Conservation (phyloP, 2,113 vertebrate species). For the Phrynosoma platyrhinos region DNA sequence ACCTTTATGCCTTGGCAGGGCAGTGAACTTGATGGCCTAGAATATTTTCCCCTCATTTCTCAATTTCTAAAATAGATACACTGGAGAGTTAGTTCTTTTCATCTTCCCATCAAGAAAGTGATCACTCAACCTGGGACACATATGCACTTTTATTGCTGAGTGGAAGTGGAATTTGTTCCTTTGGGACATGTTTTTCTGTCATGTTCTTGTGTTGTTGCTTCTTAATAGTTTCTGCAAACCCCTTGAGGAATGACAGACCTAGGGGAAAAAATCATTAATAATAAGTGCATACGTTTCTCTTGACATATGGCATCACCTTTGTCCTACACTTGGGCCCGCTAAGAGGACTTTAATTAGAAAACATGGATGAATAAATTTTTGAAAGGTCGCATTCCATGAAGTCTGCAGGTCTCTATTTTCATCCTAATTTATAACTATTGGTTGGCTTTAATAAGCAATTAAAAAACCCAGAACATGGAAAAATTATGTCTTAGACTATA, state of each 20-base stretch:
- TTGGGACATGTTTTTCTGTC: not conserved
- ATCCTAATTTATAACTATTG: fast-evolving
- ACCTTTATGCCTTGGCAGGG: slow-evolving; percentile 18
- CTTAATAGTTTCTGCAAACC: not conserved
- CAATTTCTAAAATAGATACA: not conserved
- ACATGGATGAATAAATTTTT: fast-evolving
- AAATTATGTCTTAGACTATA: too few relatives aligned
- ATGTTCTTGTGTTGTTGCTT: not conserved
- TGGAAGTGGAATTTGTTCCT: not conserved
- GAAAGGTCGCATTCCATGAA: not conserved
- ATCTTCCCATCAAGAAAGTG: not conserved
- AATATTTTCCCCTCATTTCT: slow-evolving; percentile 47
- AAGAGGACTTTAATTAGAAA: fast-evolving
- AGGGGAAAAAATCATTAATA: not conserved
- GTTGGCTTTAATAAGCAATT: not conserved
- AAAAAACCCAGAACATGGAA: not conserved
- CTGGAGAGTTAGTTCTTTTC: slow-evolving; percentile 18
- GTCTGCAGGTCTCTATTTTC: not conserved
- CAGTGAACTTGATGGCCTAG: not conserved
- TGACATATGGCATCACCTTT: not conserved
- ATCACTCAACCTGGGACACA: fast-evolving
- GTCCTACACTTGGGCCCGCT: not conserved
- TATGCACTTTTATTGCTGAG: not conserved
- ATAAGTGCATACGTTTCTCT: not conserved
- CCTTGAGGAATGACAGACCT: not conserved